A percentile compares a stretch with the other conserved stretches of the same genome.
These are phyloP conservation scores for Metacarcinus magister DNA, from an alignment of 2,888 invertebrate genomes.

Conservation along the genomic window DNA sequence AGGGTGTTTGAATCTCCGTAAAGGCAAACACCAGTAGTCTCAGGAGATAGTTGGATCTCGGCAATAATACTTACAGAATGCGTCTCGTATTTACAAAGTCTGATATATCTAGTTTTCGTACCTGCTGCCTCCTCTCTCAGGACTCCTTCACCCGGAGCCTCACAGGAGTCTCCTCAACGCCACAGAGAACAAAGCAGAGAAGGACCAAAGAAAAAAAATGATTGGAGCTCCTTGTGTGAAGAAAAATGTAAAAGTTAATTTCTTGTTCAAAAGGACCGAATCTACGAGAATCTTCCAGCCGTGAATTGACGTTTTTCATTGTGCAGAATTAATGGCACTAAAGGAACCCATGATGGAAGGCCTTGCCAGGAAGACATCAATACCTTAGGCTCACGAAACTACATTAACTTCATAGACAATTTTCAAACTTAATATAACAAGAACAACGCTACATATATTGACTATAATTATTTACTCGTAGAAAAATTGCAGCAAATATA, in stretches of 20 bases:
- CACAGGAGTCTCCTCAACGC: neutral
- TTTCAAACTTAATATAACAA: neutral
- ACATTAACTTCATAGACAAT: neutral
- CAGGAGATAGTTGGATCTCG: neutral
- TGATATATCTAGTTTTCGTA: neutral
- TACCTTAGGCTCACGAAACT: neutral
- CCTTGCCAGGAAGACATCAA: neutral
- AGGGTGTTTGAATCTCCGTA: neutral
- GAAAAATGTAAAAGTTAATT: slow-evolving; percentile 49
- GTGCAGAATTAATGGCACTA: neutral
- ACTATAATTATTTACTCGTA: neutral
- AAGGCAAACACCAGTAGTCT: neutral
- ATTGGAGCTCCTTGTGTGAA: slow-evolving; percentile 8
- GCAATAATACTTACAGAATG: neutral
- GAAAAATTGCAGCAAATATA: neutral
- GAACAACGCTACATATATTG: neutral
- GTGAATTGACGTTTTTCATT: slow-evolving; percentile 28
- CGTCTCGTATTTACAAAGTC: neutral
- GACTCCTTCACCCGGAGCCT: neutral
- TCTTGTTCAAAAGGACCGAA: slow-evolving; percentile 55
- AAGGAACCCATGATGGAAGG: neutral
- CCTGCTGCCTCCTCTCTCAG: neutral
- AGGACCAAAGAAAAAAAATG: neutral
- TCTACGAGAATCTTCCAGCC: slow-evolving; percentile 18
- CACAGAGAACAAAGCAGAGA: neutral